Evolutionary conservation across 1,140 invertebrate species (phyloP), one percentile per base, ranked within the genome.

Genomic region (Gonatopus flavifemur): DNA sequence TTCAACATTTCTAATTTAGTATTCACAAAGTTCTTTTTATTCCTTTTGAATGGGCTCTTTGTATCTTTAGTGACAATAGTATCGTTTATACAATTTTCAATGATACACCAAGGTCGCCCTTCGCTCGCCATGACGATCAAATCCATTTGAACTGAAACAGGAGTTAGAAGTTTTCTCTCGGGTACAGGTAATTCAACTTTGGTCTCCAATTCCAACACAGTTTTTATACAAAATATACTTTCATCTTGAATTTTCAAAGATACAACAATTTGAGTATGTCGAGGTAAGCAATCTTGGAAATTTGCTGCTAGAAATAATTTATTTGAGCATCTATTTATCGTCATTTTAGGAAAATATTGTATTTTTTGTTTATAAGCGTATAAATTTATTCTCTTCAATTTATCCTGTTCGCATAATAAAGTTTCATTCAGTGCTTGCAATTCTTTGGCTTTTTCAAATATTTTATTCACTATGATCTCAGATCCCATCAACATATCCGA

Each of bases 321-420:
- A 20, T 62, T 57, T 2, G 55, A 39, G 7, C 66, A 40, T 30
- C 46, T 64, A 6, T 59, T 15, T 19, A 74, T 52, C 2, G 33
- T 16, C 2, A 76, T 54, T 20, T 63, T 44, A 10, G 70, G 65
- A 10, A 39, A 42, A 32, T 42, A 52, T 20, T 40, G 39, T 5
- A 69, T 31, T 22, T 55, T 54, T 0, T 61, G 30, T 41, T 69
- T 69, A 10, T 55, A 53, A 15, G 65, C 57, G 41, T 69, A 74
- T 40, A 72, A 49, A 54, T 70, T 76, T 43, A 76, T 72, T 37
- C 64, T 62, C 10, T 52, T 60, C 3, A 73, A 42, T 16, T 52
- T 52, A 40, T 75, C 52, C 50, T 62, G 52, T 18, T 56, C 50
- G 0, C 19, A n/a, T 6, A 36, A 7, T 20, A 67, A 49, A 10